Percentiles rank a stretch among this genome's conserved stretches.
phyloP scores from a whole-genome alignment of 2,113 vertebrate species.

The Prunella himalayana region DNA sequence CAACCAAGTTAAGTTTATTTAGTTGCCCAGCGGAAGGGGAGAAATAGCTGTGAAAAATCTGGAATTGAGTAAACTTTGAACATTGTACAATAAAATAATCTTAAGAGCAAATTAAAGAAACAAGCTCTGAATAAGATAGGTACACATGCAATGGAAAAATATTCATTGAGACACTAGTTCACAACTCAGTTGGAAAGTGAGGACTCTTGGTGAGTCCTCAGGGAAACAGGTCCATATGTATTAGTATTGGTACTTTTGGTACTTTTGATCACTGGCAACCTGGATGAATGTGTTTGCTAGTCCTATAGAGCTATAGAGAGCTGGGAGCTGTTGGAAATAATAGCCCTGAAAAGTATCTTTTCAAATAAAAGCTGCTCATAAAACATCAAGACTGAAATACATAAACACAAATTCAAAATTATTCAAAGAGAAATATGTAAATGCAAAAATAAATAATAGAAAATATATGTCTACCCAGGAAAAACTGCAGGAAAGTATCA shows the following conservation, averaged over 20 bases:
- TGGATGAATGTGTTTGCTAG: not conserved
- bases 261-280: not conserved
- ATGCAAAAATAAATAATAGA: not conserved
- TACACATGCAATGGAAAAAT: not conserved
- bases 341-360: not conserved
- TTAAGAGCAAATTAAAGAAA: not conserved
- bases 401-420: not conserved
- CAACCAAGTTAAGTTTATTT: not conserved
- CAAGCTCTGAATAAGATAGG: not conserved
- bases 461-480: not conserved
- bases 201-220: not conserved
- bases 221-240: accelerated
- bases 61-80: not conserved
- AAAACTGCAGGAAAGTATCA: not conserved
- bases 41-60: not conserved
- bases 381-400: not conserved
- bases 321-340: not conserved
- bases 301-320: not conserved
- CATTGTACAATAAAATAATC: not conserved
- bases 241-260: not conserved
- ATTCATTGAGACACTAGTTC: not conserved
- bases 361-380: not conserved
- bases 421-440: not conserved
- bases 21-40: not conserved
- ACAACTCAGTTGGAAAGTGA: not conserved